phyloP scores from a whole-genome alignment of 2,888 invertebrate genomes.

The Listrodromus nycthemerus region DNA sequence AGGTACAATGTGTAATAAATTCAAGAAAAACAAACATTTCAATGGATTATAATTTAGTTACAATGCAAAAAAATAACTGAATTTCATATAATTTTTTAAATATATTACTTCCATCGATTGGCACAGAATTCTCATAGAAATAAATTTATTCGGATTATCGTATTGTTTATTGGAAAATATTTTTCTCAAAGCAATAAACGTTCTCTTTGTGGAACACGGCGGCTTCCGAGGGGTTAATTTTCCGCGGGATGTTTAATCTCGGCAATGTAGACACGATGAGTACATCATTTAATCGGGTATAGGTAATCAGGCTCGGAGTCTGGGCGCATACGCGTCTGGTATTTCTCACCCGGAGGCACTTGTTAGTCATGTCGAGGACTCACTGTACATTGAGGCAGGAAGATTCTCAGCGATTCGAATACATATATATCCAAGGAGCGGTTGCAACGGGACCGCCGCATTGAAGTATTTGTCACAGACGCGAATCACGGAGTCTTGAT shows the following conservation, averaged over 20 bases:
- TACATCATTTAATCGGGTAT: constrained; percentile 11
- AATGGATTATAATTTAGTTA: no score
- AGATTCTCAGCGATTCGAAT: not conserved
- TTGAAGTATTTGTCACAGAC: constrained; percentile 40
- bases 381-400: not conserved
- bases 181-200: no score
- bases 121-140: no score
- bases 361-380: constrained; percentile 20
- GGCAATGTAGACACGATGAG: not conserved
- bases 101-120: no score
- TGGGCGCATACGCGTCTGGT: constrained; percentile 20
- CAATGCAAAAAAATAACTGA: no score
- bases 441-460: not conserved
- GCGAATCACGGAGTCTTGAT: constrained; percentile 49
- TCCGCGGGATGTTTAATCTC: not conserved
- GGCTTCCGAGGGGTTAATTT: no score
- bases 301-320: constrained; percentile 6
- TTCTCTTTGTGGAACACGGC: no score
- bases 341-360: constrained; percentile 24
- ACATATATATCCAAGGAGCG: not conserved
- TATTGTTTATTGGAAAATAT: no score
- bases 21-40: no score
- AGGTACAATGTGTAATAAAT: no score
- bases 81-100: no score
- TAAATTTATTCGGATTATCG: no score